Evolutionary conservation across 2,797 vertebrate species (phyloP), one percentile per base, ranked within the genome.

Genomic region (Knipowitschia caucasica): DNA sequence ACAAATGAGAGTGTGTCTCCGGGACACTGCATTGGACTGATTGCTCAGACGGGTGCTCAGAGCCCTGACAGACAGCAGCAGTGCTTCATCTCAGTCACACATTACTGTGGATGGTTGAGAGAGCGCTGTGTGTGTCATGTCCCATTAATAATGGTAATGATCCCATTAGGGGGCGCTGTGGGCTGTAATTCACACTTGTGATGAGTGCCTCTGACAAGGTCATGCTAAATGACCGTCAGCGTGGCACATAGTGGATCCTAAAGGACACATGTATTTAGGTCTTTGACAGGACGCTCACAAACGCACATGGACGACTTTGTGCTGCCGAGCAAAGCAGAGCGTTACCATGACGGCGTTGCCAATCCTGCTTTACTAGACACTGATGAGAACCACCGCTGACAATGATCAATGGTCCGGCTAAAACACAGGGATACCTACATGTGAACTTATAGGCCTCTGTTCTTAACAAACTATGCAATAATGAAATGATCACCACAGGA

Each of bases 81-180:
- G 68, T 62, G 29, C 78, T 75, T 74, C 72, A 81, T 81, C 79
- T 60, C 63, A 64, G 45, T 53, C 63, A 73, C 61, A 71, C 73
- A 80, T 87, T 80, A 78, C 70, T 81, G 57, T 54, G 12, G n/a
- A 65, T 52, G 12, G 69, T 59, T 71, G 62, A 43, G 56, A 58
- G 67, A 80, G 67, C 50, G 77, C 77, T 80, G 72, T 74, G 71
- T 61, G 79, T 87, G 81, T 85, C 84, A 82, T 82, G 84, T 86
- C 71, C 81, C 84, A 84, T 88, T 87, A 88, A 86, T 84, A 85
- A 87, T 81, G 77, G 72, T 88, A 86, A 87, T 86, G 85, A 85
- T 74, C 64, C 81, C 83, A 80, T 87, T 83, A 76, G 71, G 50
- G 55, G 67, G 65, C 53, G 39, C 65, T 30, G 67, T 55, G 69